A percentile compares a stretch with the other conserved stretches of the same genome.
These are phyloP conservation scores for Tipula vernalis DNA, from an alignment of 2,888 invertebrate genomes.

Conservation along the genomic window DNA sequence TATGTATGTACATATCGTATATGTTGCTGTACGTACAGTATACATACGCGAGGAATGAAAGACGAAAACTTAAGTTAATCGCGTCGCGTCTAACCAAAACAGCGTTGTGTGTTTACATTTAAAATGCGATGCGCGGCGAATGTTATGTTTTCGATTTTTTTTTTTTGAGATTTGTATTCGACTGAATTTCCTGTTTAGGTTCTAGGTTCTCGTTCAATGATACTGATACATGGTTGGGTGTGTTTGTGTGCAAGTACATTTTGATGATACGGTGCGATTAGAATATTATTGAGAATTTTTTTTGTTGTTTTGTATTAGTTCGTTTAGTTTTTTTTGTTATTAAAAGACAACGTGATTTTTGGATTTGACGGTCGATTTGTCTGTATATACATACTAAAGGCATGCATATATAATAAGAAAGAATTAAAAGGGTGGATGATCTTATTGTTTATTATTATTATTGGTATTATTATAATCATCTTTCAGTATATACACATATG, in stretches of 20 bases:
- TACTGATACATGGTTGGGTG: neutral
- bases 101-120: constrained; percentile 4
- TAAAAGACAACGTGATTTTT: neutral
- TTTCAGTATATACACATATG: neutral
- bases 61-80: neutral
- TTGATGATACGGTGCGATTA: neutral
- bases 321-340: neutral
- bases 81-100: constrained; percentile 4
- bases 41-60: neutral
- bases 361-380: neutral
- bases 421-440: neutral
- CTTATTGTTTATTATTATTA: neutral
- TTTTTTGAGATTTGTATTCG: neutral
- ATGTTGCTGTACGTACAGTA: too few relatives aligned
- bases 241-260: neutral
- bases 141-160: neutral
- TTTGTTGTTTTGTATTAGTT: neutral
- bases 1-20: too few relatives aligned
- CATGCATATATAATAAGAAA: neutral
- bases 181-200: neutral
- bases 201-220: neutral
- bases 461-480: neutral
- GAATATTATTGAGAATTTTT: neutral
- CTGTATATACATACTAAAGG: neutral
- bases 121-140: neutral